These are phyloP conservation scores for Campaea margaritaria DNA, from an alignment of 2,888 invertebrate genomes.

Conservation along the genomic window DNA sequence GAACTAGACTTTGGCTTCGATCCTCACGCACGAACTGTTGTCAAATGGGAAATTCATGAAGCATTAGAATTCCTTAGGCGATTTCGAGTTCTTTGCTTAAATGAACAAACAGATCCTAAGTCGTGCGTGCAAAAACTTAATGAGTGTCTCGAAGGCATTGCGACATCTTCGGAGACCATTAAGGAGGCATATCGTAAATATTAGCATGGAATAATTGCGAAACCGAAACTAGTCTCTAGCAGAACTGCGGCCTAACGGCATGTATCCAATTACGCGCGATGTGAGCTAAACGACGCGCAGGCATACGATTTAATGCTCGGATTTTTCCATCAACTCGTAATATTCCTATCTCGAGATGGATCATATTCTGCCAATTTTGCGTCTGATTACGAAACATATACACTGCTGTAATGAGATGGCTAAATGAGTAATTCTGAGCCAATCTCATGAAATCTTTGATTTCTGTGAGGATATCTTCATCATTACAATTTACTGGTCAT, in stretches of 20 bases:
- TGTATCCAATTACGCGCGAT: conserved; percentile 16
- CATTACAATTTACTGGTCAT: conserved; percentile 10
- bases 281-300: conserved; percentile 32
- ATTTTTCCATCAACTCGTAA: conserved; percentile 38
- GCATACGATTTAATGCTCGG: conserved; percentile 34
- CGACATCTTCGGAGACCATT: conserved; percentile 20
- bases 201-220: conserved; percentile 29
- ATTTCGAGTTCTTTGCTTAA: conserved; percentile 20
- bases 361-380: conserved; percentile 38
- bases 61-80: conserved; percentile 26
- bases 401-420: conserved; percentile 12
- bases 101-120: conserved; percentile 28
- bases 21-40: conserved; percentile 11
- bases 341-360: conserved; percentile 29
- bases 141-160: conserved; percentile 21
- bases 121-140: conserved; percentile 28
- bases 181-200: conserved; percentile 19
- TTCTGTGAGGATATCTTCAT: conserved; percentile 9
- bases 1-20: conserved; percentile 13
- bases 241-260: conserved; percentile 11
- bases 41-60: conserved; percentile 20
- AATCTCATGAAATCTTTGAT: conserved; percentile 13
- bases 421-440: conserved; percentile 2
- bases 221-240: conserved; percentile 22
- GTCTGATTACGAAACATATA: conserved; percentile 39